phyloP scores from a whole-genome alignment of 2,797 vertebrate genomes.

The Peromyscus aztecus region DNA sequence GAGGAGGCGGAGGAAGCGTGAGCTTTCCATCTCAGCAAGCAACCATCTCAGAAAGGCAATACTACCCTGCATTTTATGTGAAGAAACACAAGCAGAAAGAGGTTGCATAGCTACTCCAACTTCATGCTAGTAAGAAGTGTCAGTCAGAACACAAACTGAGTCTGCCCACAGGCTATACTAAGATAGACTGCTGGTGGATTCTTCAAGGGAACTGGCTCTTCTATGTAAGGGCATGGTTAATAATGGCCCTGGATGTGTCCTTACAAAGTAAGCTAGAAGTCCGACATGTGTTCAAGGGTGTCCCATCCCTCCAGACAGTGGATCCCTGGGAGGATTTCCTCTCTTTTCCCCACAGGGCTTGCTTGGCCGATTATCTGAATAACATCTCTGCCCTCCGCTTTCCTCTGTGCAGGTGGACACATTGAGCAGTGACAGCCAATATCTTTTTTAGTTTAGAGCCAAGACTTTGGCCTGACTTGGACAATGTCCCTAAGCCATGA shows the following conservation, averaged over 20 bases:
- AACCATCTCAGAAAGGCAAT: neutral
- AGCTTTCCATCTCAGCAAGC: neutral
- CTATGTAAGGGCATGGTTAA: neutral
- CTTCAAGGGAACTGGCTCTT: neutral
- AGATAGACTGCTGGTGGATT: neutral
- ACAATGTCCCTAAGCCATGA: neutral
- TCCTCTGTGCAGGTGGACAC: neutral
- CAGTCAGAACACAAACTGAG: neutral
- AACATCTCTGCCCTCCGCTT: neutral
- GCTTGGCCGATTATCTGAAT: neutral
- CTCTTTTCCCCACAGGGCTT: neutral
- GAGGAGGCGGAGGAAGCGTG: neutral
- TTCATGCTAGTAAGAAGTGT: neutral
- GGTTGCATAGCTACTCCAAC: neutral
- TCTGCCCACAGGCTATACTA: neutral
- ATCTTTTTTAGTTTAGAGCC: slow-evolving; percentile 20
- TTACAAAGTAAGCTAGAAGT: neutral
- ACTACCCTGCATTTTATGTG: neutral
- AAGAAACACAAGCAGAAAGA: neutral
- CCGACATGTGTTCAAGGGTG: neutral
- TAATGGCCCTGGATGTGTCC: neutral
- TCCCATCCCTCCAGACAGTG: neutral
- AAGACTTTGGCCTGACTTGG: neutral
- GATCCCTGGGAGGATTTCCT: neutral
- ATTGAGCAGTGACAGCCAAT: neutral